Percentiles rank a stretch among this genome's conserved stretches.
Conservation (phyloP, 2,113 vertebrate species). For the Galeopterus variegatus region DNA sequence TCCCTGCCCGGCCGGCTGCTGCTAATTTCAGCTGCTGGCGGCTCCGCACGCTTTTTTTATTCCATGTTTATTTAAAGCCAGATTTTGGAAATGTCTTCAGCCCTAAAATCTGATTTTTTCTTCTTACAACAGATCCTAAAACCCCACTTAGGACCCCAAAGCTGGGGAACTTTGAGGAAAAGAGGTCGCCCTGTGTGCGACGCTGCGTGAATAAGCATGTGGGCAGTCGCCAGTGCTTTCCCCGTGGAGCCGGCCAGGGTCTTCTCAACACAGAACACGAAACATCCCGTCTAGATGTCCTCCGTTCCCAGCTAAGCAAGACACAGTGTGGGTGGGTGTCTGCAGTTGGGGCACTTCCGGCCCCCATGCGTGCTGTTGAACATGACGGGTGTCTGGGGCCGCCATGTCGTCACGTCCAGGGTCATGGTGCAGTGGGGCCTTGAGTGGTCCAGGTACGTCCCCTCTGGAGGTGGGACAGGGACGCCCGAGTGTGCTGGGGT, state of each 20-base stretch:
- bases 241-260: neutral
- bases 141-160: neutral
- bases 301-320: neutral
- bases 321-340: no score
- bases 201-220: neutral
- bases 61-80: slow-evolving; percentile 70
- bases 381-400: neutral
- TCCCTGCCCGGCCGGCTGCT: slow-evolving; percentile 70
- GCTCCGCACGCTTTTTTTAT: slow-evolving; percentile 16
- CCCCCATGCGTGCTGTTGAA: neutral
- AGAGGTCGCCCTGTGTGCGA: accelerated
- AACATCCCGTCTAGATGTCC: neutral
- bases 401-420: accelerated
- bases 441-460: neutral
- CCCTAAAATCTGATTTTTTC: slow-evolving; percentile 53
- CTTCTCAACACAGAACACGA: neutral
- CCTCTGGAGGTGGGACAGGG: neutral
- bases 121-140: neutral
- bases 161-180: neutral
- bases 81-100: slow-evolving; percentile 73
- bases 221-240: no score
- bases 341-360: accelerated
- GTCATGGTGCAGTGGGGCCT: accelerated
- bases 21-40: slow-evolving; percentile 78
- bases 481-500: no score